A percentile compares a stretch with the other conserved stretches of the same genome.
Evolutionary conservation across 2,113 vertebrate species (phyloP).

Genomic region (Hippotragus niger): DNA sequence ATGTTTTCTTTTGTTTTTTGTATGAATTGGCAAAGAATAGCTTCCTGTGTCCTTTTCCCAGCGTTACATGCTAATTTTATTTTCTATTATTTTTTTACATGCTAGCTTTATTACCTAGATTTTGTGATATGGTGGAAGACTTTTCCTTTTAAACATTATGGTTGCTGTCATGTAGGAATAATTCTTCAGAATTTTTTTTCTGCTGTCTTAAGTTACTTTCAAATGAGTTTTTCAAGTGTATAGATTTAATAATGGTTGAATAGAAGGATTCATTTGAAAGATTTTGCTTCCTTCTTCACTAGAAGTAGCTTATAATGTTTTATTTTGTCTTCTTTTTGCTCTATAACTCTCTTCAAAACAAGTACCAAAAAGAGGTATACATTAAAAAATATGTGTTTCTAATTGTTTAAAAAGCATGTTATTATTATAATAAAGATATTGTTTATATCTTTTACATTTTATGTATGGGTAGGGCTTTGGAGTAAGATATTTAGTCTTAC

Average conservation of each 20-base stretch:
- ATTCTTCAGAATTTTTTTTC: background rate
- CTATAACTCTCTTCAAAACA: background rate
- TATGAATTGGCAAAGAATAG: background rate
- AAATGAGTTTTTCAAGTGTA: background rate
- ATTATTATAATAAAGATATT: background rate
- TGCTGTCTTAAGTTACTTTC: constrained; percentile 14
- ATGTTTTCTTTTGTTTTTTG: background rate
- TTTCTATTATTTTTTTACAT: background rate
- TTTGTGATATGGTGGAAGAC: background rate
- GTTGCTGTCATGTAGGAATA: background rate
- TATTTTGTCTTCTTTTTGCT: background rate
- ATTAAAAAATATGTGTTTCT: background rate
- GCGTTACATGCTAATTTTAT: background rate
- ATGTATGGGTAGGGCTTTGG: background rate
- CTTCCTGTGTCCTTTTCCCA: background rate
- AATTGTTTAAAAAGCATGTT: background rate
- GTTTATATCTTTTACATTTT: background rate
- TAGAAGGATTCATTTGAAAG: background rate
- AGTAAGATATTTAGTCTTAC: background rate
- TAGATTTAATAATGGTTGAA: background rate
- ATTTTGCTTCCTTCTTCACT: background rate
- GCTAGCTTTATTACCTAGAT: background rate
- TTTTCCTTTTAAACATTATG: constrained; percentile 9
- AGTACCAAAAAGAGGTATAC: background rate
- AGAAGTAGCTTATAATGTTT: background rate